Evolutionary conservation across 2,888 invertebrate species (phyloP), one percentile per base, ranked within the genome.

Genomic region (Willowsia nigromaculata): DNA sequence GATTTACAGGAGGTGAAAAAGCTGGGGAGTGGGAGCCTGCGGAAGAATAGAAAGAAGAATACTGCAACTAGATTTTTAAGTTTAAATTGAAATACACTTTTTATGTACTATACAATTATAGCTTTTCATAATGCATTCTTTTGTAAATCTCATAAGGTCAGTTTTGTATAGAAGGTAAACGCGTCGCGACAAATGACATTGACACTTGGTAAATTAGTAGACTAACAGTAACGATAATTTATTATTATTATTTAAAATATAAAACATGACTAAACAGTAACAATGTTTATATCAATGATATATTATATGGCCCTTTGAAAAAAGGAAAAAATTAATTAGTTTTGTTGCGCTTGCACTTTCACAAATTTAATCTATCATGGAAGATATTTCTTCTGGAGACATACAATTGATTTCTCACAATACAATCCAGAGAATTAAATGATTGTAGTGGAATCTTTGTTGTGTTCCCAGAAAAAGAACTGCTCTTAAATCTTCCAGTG

Each of bases 121-220:
- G 40, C 15, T 76, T 76, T 27, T 62, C 1, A 27, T 25, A 62
- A 62, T 27, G 30, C 62, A 37, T 37, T 68, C 37, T 65, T 68
- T 78, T 53, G 78, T 56, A 78, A 78, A 78, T 53, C 78, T 78
- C 53, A 78, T 78, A 78, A 78, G 78, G 78, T 78, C 78, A 56
- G 37, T 53, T 78, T 78, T 78, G 78, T 47, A 47, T 74, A 53
- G 76, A 53, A 56, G 56, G 53, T 33, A 53, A 25, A 27, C 18
- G 22, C 43, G 47, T 47, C 74, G n/a, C n/a, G n/a, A 74, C 25
- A 9, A 25, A 40, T 22, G 18, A 25, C 15, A 37, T n/a, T 40
- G 74, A 43, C 74, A 74, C 30, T 47, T 53, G 27, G 18, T 50
- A 50, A 47, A 30, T 68, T 40, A n/a, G n/a, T n/a, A 68, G 22